Evolutionary conservation across 2,888 invertebrate species (phyloP).

Genomic region (Congeria kusceri): DNA sequence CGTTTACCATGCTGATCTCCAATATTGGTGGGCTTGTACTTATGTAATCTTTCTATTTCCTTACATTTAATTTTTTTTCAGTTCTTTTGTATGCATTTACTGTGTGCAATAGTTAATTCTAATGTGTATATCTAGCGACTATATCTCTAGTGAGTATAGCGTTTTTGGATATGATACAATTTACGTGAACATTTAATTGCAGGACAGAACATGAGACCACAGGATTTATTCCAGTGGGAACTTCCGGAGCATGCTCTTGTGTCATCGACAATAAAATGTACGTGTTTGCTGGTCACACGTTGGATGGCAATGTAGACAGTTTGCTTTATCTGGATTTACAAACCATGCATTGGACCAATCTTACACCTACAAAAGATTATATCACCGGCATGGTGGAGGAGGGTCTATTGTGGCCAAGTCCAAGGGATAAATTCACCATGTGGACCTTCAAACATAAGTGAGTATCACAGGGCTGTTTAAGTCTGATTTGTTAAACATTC

Average conservation of each 20-base stretch:
- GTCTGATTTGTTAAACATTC: too few species aligned
- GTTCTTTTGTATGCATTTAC: too few species aligned
- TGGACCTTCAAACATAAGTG: slow-evolving; percentile 79
- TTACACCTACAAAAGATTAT: slow-evolving; percentile 45
- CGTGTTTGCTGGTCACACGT: slow-evolving; percentile 82
- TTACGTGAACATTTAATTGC: slow-evolving; percentile 1
- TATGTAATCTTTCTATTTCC: too few species aligned
- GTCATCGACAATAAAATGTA: slow-evolving; percentile 77
- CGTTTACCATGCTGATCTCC: slow-evolving; percentile 79
- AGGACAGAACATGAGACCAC: slow-evolving; percentile 63
- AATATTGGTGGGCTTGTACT: slow-evolving; percentile 72
- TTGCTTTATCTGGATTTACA: slow-evolving; percentile 79
- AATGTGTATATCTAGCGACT: too few species aligned
- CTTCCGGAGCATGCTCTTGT: slow-evolving; percentile 81
- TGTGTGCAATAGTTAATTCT: too few species aligned
- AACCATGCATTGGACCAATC: slow-evolving; percentile 73
- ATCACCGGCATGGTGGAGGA: background rate
- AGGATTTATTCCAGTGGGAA: slow-evolving; percentile 76
- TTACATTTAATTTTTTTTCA: too few species aligned
- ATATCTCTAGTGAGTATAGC: too few species aligned
- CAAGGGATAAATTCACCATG: slow-evolving; percentile 79
- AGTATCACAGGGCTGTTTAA: slow-evolving; percentile 3
- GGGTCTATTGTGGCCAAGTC: slow-evolving; percentile 65
- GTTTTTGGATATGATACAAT: too few species aligned
- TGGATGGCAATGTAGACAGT: slow-evolving; percentile 76